Evolutionary conservation across 2,888 invertebrate genomes (phyloP).

Genomic region (Apamea sordens): DNA sequence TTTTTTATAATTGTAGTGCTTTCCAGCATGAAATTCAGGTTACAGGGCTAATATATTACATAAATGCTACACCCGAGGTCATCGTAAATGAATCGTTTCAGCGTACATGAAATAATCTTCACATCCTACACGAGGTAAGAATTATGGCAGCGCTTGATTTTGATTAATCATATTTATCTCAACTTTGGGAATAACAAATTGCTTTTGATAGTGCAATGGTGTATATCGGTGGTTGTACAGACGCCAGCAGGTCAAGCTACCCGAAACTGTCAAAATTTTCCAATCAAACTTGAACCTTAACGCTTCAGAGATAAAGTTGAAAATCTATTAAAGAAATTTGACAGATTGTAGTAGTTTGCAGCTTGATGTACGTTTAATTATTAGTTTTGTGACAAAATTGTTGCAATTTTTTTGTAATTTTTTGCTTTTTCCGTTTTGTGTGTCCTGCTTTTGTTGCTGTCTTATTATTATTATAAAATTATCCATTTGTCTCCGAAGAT

Average conservation of each 20-base stretch:
- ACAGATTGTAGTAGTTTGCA: too few relatives aligned
- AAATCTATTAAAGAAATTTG: too few relatives aligned
- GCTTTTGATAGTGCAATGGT: constrained; percentile 26
- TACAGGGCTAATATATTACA: constrained; percentile 40
- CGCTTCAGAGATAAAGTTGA: too few relatives aligned
- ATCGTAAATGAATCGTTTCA: constrained; percentile 37
- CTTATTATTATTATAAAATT: background rate
- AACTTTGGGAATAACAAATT: constrained; percentile 49
- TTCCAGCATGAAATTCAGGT: constrained; percentile 28
- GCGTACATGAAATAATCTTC: constrained; percentile 51
- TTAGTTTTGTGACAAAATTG: background rate
- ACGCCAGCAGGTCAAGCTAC: too few relatives aligned
- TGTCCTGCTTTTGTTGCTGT: background rate
- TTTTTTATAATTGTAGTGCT: constrained; percentile 17
- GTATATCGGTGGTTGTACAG: constrained; percentile 15
- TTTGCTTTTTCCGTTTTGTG: background rate
- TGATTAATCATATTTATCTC: constrained; percentile 54
- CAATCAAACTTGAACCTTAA: too few relatives aligned
- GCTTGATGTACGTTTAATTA: constrained; percentile 32
- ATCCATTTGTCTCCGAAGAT: background rate
- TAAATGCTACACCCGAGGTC: constrained; percentile 33
- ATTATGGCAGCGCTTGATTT: constrained; percentile 32
- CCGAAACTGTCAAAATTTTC: too few relatives aligned
- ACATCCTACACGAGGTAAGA: constrained; percentile 30
- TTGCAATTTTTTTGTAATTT: background rate